Evolutionary conservation across 1,140 invertebrate genomes (phyloP).

Genomic region (Drosophila dunni): DNA sequence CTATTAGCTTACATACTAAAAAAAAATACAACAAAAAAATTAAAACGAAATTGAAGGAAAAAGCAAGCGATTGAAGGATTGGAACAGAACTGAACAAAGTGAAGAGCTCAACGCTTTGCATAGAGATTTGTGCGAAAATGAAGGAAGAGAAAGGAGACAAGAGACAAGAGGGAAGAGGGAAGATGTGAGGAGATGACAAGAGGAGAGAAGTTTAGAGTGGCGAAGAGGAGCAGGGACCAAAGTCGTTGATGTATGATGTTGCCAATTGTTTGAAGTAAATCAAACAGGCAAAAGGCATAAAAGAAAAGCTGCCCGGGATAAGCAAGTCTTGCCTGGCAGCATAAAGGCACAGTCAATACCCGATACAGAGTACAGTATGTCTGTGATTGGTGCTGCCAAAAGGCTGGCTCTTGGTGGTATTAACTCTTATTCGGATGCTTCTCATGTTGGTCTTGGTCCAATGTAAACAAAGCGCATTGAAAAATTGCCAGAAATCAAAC

Average conservation of each 20-base stretch:
- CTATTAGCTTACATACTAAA: constrained; percentile 5
- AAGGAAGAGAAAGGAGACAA: constrained; percentile 40
- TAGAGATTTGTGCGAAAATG: constrained; percentile 59
- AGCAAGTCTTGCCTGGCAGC: constrained; percentile 50
- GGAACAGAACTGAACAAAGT: constrained; percentile 17
- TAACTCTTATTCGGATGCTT: constrained; percentile 32
- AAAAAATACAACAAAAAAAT: not conserved
- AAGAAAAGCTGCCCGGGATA: constrained; percentile 38
- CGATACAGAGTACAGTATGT: not conserved
- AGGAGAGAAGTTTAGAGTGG: constrained; percentile 3
- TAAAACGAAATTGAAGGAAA: constrained; percentile 2
- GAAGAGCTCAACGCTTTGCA: constrained; percentile 47
- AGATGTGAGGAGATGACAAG: constrained; percentile 9
- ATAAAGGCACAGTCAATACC: constrained; percentile 66
- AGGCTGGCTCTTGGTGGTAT: constrained; percentile 41
- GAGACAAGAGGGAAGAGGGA: constrained; percentile 20
- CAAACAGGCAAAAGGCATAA: constrained; percentile 52
- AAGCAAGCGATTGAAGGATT: constrained; percentile 33
- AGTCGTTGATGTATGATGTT: constrained; percentile 82
- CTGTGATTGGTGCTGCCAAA: constrained; percentile 15
- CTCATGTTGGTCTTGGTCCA: constrained; percentile 27
- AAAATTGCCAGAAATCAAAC: constrained; percentile 74
- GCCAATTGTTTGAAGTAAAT: constrained; percentile 83
- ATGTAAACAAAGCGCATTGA: constrained; percentile 75
- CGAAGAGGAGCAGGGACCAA: constrained; percentile 35